A percentile compares a stretch with the other conserved stretches of the same genome.
Conservation (phyloP, 2,113 vertebrate genomes). For the Neomonachus schauinslandi region DNA sequence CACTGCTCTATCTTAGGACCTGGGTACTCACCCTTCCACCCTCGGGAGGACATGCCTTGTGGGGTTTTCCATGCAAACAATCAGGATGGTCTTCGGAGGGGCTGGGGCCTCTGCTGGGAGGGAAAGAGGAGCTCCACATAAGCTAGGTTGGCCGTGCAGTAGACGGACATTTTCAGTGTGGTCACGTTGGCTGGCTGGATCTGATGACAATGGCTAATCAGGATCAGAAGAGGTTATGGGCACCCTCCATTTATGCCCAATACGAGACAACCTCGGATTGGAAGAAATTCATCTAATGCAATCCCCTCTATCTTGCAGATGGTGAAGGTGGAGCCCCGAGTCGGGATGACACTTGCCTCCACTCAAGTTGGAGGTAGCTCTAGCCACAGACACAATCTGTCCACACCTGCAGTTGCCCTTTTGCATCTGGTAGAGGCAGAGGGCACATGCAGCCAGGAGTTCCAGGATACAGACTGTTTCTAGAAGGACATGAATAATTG, state of each 20-base stretch:
- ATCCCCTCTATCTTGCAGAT: background rate
- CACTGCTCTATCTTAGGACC: background rate
- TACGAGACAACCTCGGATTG: background rate
- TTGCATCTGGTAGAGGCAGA: background rate
- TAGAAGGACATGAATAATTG: background rate
- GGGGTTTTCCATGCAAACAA: slow-evolving; percentile 80
- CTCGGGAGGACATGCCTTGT: slow-evolving; percentile 62
- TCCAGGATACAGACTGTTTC: background rate
- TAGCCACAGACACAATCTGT: background rate
- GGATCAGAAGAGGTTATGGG: slow-evolving; percentile 87
- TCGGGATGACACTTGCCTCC: background rate
- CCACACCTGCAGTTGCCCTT: background rate
- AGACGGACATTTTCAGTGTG: slow-evolving; percentile 90
- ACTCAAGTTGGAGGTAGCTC: background rate
- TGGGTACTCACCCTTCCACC: background rate
- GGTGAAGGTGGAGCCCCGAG: background rate
- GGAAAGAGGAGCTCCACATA: slow-evolving; percentile 89
- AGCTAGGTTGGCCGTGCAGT: slow-evolving; percentile 87
- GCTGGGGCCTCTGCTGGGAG: slow-evolving; percentile 87
- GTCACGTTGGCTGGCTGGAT: slow-evolving; percentile 81
- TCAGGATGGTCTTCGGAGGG: slow-evolving; percentile 89
- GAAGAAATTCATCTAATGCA: background rate
- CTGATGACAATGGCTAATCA: slow-evolving; percentile 85
- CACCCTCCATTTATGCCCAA: background rate
- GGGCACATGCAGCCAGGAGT: background rate